Evolutionary conservation across 2,797 vertebrate species (phyloP).

Genomic region (Malacoraja senta): DNA sequence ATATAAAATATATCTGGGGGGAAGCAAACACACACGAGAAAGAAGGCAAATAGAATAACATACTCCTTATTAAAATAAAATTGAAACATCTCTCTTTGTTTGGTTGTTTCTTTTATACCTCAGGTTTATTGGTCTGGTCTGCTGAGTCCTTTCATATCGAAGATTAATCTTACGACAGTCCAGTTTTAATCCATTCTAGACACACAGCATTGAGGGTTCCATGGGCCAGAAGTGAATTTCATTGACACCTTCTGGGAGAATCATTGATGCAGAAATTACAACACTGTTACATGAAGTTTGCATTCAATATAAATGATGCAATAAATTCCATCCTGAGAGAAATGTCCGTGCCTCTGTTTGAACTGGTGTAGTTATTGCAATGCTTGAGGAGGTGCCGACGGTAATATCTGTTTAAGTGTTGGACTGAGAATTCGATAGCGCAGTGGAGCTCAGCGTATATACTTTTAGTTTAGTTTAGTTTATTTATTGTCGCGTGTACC

Average conservation of each 20-base stretch:
- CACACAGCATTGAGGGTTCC: background rate
- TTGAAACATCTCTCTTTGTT: background rate
- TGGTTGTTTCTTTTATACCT: background rate
- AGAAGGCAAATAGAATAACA: background rate
- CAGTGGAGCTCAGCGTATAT: too few species aligned
- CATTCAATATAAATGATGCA: background rate
- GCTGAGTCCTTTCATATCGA: background rate
- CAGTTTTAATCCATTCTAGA: background rate
- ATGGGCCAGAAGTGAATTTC: background rate
- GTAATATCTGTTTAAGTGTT: too few species aligned
- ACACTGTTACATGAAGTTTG: background rate
- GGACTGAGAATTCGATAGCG: too few species aligned
- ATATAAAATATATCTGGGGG: background rate
- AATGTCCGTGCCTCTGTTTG: too few species aligned
- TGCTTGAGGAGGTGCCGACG: too few species aligned
- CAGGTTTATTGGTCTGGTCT: background rate
- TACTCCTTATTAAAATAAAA: background rate
- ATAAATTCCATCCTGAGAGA: background rate
- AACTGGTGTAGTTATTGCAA: background rate
- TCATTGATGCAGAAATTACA: background rate
- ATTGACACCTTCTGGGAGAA: background rate
- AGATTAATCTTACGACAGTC: background rate
- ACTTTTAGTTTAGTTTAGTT: too few species aligned
- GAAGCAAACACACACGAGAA: background rate
- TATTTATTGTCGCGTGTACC: too few species aligned